Conservation (phyloP, 2,797 vertebrate genomes). For the Petrocephalus sullivani region DNA sequence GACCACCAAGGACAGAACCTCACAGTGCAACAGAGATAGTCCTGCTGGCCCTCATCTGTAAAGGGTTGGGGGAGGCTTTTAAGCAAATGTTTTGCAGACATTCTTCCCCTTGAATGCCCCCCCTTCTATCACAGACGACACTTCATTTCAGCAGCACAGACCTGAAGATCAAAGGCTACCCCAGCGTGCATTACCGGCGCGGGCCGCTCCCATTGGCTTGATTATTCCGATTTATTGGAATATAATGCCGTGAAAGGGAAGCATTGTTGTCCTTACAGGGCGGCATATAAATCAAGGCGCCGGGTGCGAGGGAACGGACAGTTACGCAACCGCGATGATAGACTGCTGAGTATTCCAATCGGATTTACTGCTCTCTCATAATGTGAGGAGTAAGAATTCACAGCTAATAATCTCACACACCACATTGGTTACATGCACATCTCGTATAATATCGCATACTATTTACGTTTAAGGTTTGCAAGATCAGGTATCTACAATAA, state of each 20-base stretch:
- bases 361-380: not conserved
- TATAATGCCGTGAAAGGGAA: constrained; percentile 17
- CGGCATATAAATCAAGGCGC: constrained; percentile 8
- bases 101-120: not conserved
- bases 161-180: not conserved
- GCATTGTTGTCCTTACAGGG: constrained; percentile 7
- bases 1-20: not conserved
- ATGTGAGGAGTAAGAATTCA: not conserved
- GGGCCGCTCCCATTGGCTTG: not conserved
- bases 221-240: constrained; percentile 13
- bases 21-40: not conserved
- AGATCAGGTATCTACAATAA: not conserved
- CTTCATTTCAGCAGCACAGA: not conserved
- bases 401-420: not conserved
- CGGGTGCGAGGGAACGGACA: not conserved
- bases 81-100: constrained; percentile 3
- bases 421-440: not conserved
- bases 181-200: not conserved
- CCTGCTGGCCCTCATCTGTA: not conserved
- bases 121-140: constrained; percentile 8
- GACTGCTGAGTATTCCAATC: constrained; percentile 1
- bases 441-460: not conserved
- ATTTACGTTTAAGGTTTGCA: not conserved
- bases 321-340: constrained; percentile 13
- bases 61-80: not conserved